Percentiles rank a stretch among this genome's conserved stretches.
These are phyloP conservation scores for Eulemur rubriventer DNA, from an alignment of 2,797 vertebrate genomes.

Conservation along the genomic window DNA sequence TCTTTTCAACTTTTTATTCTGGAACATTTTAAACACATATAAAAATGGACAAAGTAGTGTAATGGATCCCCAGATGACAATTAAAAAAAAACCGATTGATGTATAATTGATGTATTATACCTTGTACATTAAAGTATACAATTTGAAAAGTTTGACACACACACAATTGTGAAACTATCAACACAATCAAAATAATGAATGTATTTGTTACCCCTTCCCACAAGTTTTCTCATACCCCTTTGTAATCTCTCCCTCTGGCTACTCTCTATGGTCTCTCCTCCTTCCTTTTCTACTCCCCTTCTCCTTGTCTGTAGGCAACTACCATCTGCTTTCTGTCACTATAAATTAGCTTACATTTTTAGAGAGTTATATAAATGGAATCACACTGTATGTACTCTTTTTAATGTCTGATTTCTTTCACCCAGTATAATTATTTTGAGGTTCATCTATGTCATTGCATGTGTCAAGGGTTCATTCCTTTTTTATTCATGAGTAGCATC, in stretches of 20 bases:
- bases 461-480: background rate
- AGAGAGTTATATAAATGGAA: background rate
- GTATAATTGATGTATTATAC: background rate
- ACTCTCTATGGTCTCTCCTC: background rate
- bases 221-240: background rate
- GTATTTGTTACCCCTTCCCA: background rate
- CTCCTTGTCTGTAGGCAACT: background rate
- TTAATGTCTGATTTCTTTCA: background rate
- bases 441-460: background rate
- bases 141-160: background rate
- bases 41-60: background rate
- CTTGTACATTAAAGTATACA: background rate
- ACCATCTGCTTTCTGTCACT: background rate
- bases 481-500: background rate
- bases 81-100: background rate
- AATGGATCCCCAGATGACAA: background rate
- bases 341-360: background rate
- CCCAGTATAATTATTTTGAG: background rate
- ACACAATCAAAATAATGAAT: background rate
- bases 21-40: background rate
- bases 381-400: background rate
- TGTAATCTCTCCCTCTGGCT: background rate
- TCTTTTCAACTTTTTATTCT: conserved; percentile 33
- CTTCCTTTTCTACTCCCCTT: background rate
- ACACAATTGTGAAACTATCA: background rate